A percentile compares a stretch with the other conserved stretches of the same genome.
These are phyloP conservation scores for Psettodes erumei DNA, from an alignment of 2,113 vertebrate species.

Conservation along the genomic window DNA sequence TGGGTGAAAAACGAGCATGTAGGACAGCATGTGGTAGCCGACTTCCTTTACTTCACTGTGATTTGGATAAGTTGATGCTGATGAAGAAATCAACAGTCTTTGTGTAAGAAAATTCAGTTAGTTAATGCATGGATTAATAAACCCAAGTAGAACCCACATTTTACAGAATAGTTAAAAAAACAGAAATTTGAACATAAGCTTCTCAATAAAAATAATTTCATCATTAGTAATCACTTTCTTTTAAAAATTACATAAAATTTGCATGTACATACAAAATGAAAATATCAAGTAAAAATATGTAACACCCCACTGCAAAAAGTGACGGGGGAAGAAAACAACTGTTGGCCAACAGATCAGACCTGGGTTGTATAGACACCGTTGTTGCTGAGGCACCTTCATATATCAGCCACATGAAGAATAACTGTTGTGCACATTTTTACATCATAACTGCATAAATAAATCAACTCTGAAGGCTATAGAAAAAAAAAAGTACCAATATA, in stretches of 20 bases:
- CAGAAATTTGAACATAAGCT: slow-evolving; percentile 47
- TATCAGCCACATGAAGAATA: slow-evolving; percentile 19
- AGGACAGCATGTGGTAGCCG: too few species aligned
- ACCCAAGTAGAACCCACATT: slow-evolving; percentile 25
- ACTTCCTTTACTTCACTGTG: too few species aligned
- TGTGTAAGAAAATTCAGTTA: too few species aligned
- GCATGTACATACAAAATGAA: slow-evolving; percentile 48
- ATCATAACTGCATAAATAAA: slow-evolving; percentile 61
- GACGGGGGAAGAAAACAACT: slow-evolving; percentile 1
- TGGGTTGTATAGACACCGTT: slow-evolving; percentile 29
- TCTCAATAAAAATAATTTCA: slow-evolving; percentile 55
- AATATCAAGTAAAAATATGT: slow-evolving; percentile 68
- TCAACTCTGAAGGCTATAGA: slow-evolving; percentile 19
- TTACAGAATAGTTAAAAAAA: slow-evolving; percentile 32
- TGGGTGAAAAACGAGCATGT: background rate
- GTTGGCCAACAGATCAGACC: slow-evolving; percentile 26
- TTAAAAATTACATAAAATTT: slow-evolving; percentile 48
- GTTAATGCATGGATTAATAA: slow-evolving; percentile 15
- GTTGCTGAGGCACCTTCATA: slow-evolving; percentile 48
- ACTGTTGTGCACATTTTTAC: slow-evolving; percentile 42
- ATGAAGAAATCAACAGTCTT: background rate
- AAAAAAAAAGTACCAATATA: slow-evolving; percentile 33
- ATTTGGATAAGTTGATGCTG: background rate
- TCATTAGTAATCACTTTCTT: slow-evolving; percentile 65
- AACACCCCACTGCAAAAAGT: slow-evolving; percentile 48